A percentile compares a stretch with the other conserved stretches of the same genome.
Conservation (phyloP, 2,113 vertebrate genomes). For the Callionymus lyra region DNA sequence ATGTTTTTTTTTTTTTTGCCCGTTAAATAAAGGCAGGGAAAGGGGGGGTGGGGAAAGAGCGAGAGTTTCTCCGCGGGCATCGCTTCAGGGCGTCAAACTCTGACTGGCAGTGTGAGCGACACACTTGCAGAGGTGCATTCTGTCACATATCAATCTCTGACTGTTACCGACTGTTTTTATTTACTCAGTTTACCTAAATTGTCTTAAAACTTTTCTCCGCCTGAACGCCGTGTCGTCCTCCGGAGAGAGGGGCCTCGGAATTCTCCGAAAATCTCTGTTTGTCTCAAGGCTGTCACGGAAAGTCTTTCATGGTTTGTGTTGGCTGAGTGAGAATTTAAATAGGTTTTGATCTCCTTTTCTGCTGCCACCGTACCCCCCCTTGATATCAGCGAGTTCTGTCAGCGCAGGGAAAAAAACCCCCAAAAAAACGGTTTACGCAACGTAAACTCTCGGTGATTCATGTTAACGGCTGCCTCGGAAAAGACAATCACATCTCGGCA, state of each 20-base stretch:
- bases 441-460: conserved; percentile 26
- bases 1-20: conserved; percentile 36
- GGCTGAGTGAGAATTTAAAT: conserved; percentile 7
- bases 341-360: conserved; percentile 7
- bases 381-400: conserved; percentile 15
- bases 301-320: conserved; percentile 2
- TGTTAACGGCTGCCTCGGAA: conserved; percentile 14
- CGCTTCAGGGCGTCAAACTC: conserved; percentile 52
- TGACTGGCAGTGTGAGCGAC: conserved; percentile 34
- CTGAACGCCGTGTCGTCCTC: conserved; percentile 7
- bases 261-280: conserved; percentile 33
- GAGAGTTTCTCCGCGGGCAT: conserved; percentile 53
- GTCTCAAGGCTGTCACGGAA: conserved; percentile 43
- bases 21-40: conserved; percentile 56
- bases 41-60: conserved; percentile 27
- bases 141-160: conserved; percentile 59
- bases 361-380: conserved; percentile 9
- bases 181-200: conserved; percentile 39
- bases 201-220: conserved; percentile 26
- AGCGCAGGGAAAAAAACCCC: conserved; percentile 12
- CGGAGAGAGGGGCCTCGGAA: conserved; percentile 30
- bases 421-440: conserved; percentile 13
- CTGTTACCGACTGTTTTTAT: conserved; percentile 35
- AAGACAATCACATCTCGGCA: conserved; percentile 20
- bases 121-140: conserved; percentile 28